phyloP scores from a whole-genome alignment of 2,797 vertebrate genomes.

The Acanthurus lineatus region DNA sequence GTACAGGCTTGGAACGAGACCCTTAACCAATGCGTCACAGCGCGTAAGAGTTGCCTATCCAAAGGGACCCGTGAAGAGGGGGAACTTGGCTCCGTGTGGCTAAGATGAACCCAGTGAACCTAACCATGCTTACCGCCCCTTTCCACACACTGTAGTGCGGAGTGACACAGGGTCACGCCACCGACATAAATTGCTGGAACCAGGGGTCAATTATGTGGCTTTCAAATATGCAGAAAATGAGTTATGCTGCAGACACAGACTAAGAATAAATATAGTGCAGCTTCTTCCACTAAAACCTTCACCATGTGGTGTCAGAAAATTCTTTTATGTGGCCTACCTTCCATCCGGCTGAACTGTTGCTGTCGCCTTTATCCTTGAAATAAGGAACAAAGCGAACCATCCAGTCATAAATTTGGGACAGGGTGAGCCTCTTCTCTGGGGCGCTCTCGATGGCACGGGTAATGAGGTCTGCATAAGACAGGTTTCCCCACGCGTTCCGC shows the following conservation, averaged over 20 bases:
- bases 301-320: constrained; percentile 54
- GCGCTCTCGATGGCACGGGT: constrained; percentile 95
- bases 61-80: constrained; percentile 25
- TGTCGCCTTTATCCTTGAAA: constrained; percentile 99
- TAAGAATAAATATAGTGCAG: constrained; percentile 61
- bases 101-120: constrained; percentile 81
- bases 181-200: constrained; percentile 61
- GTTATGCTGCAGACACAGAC: constrained; percentile 55
- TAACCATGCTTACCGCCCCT: constrained; percentile 60
- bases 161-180: constrained; percentile 70
- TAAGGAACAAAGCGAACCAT: constrained; percentile 98
- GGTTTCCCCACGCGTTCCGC: constrained; percentile 97
- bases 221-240: constrained; percentile 64
- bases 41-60: constrained; percentile 41
- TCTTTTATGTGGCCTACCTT: constrained; percentile 88
- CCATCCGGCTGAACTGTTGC: constrained; percentile 98
- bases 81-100: constrained; percentile 38
- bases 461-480: constrained; percentile 97
- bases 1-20: constrained; percentile 21
- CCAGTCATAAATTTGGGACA: constrained; percentile 98
- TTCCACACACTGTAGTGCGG: constrained; percentile 61
- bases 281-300: constrained; percentile 45
- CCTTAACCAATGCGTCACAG: constrained; percentile 61
- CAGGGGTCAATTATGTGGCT: constrained; percentile 74
- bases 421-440: constrained; percentile 94